Conservation (phyloP, 2,113 vertebrate genomes). For the Benitochromis conjunctus region DNA sequence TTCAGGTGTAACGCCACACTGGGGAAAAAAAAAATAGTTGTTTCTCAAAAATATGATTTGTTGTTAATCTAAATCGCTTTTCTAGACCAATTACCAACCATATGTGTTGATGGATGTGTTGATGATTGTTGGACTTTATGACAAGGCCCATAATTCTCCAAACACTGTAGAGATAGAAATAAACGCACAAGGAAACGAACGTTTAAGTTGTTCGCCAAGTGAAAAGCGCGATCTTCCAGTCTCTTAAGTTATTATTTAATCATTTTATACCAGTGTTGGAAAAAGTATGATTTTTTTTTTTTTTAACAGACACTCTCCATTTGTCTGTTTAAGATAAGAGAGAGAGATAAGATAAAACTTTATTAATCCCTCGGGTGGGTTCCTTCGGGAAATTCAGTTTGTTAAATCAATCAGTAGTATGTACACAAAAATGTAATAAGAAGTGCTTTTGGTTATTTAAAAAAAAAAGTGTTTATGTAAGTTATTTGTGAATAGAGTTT, state of each 20-base stretch:
- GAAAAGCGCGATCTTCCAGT: rapidly evolving
- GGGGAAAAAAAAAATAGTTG: background rate
- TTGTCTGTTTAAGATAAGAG: too few species aligned
- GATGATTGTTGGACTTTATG: background rate
- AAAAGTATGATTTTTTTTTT: background rate
- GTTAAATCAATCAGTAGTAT: background rate
- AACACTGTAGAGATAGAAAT: background rate
- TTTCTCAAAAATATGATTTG: background rate
- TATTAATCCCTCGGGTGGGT: too few species aligned
- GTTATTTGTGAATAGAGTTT: background rate
- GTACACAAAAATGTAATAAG: background rate
- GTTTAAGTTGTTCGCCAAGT: rapidly evolving
- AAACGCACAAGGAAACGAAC: background rate
- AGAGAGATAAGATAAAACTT: too few species aligned
- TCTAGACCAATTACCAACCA: background rate
- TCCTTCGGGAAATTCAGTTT: too few species aligned
- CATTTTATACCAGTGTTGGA: background rate
- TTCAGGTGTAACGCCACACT: background rate
- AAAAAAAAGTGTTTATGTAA: background rate
- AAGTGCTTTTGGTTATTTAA: background rate
- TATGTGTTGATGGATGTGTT: background rate
- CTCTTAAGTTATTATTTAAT: background rate
- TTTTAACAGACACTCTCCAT: background rate
- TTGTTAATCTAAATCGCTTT: background rate
- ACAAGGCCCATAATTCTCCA: background rate